phyloP scores from a whole-genome alignment of 2,888 invertebrate genomes.

The Hypolimnas misippus region DNA sequence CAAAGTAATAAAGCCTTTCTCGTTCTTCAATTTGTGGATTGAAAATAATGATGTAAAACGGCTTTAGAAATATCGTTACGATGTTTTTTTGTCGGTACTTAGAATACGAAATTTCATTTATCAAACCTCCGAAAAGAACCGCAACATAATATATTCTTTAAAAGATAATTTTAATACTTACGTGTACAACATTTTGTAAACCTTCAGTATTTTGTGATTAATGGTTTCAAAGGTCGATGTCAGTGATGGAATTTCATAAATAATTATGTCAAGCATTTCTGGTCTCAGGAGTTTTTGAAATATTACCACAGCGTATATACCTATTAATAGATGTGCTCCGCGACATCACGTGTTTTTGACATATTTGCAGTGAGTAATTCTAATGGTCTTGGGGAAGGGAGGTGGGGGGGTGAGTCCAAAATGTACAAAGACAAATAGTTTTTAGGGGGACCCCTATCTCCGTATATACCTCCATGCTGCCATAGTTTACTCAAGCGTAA shows the following conservation, averaged over 20 bases:
- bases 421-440: too few relatives aligned
- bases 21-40: neutral
- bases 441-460: too few relatives aligned
- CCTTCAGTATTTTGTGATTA: neutral
- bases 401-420: too few relatives aligned
- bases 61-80: neutral
- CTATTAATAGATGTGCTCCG: too few relatives aligned
- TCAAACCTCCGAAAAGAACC: neutral
- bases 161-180: neutral
- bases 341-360: too few relatives aligned
- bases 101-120: neutral
- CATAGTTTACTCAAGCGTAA: too few relatives aligned
- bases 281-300: neutral
- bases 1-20: neutral
- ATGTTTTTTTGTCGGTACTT: neutral
- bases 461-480: too few relatives aligned
- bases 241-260: neutral
- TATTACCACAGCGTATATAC: too few relatives aligned
- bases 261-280: neutral
- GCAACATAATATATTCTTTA: constrained; percentile 1
- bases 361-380: too few relatives aligned
- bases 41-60: constrained; percentile 1
- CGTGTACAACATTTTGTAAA: neutral
- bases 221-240: neutral
- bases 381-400: too few relatives aligned